Base-by-base conservation (phyloP, 2,888 invertebrate species). In the Ferdinandea cuprea region DNA sequence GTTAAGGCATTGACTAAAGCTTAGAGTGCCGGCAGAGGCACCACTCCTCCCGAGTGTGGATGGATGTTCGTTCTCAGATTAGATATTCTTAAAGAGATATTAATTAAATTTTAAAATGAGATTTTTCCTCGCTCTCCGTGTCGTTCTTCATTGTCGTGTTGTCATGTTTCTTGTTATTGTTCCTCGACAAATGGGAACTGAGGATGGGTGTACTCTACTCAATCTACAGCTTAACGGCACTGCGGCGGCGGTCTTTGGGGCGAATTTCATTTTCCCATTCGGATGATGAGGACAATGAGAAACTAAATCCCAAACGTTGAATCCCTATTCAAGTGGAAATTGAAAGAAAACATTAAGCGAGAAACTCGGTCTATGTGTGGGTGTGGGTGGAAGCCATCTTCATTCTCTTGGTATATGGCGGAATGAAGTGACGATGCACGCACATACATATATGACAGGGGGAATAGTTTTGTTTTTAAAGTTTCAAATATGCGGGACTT, bases 41-140 rank as follows among this genome's bases (percentile, higher is more conserved):
- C n/a, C n/a, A n/a, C n/a, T n/a, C n/a, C n/a, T n/a, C n/a, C n/a
- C n/a, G n/a, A n/a, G 4, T 46, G 42, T 5, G 28, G 25, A 13
- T 52, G 11, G 48, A 17, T 30, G 44, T 44, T 46, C 61, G 48
- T 11, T 46, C 54, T 40, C 63, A 81, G 80, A 74, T 76, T 76
- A 80, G 69, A 69, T 61, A 21, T 61, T 69, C 68, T 69, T 80
- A 69, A 74, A 80, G 63, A 59, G 76, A 81, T 76, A 65, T 81
- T 81, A 81, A 81, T 81, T 81, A 81, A 76, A 76, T 81, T 76
- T 81, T 58, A 59, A 81, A 81, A 81, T 69, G 52, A 65, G 69
- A 63, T 68, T 80, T 80, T 69, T 56, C 37, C 15, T 48, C n/a
- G n/a, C n/a, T 25, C 40, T n/a, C 9, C 28, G 3, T n/a, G 13